phyloP scores from a whole-genome alignment of 1,140 invertebrate species.

The Nebria ingens region DNA sequence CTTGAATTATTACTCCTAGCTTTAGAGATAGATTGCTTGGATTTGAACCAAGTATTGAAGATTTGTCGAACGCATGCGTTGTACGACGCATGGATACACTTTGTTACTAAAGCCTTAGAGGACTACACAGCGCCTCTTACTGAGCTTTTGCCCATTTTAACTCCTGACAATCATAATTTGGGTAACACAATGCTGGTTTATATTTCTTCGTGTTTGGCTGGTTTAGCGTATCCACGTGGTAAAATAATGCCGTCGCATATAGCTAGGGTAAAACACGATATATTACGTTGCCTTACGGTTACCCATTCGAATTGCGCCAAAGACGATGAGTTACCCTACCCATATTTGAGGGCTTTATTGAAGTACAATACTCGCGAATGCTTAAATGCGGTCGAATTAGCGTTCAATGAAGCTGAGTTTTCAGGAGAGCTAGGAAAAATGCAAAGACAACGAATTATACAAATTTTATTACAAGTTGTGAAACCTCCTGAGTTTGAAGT shows the following conservation, averaged over 20 bases:
- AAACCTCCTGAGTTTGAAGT: conserved; percentile 43
- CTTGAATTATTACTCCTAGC: conserved; percentile 74
- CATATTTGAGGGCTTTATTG: conserved; percentile 68
- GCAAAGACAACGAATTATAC: conserved; percentile 67
- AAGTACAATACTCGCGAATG: conserved; percentile 83
- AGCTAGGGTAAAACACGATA: conserved; percentile 66
- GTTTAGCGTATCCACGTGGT: conserved; percentile 80
- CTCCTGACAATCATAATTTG: conserved; percentile 42
- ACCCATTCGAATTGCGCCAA: conserved; percentile 57
- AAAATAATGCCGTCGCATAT: conserved; percentile 62
- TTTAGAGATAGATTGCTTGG: conserved; percentile 72
- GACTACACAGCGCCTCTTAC: conserved; percentile 79
- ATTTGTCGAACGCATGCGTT: conserved; percentile 68
- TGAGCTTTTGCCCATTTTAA: conserved; percentile 52
- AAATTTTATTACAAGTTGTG: conserved; percentile 64
- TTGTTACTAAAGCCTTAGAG: conserved; percentile 73
- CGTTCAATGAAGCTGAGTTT: conserved; percentile 79
- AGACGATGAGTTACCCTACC: conserved; percentile 61
- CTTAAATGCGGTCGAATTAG: conserved; percentile 78
- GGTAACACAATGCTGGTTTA: conserved; percentile 91
- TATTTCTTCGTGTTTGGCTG: conserved; percentile 85
- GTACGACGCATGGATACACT: conserved; percentile 80
- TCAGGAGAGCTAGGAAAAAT: conserved; percentile 57
- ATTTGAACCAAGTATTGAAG: conserved; percentile 77
- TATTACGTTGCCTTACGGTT: conserved; percentile 47